Evolutionary conservation across 1,140 invertebrate genomes (phyloP).

Genomic region (Choristoneura fumiferana): DNA sequence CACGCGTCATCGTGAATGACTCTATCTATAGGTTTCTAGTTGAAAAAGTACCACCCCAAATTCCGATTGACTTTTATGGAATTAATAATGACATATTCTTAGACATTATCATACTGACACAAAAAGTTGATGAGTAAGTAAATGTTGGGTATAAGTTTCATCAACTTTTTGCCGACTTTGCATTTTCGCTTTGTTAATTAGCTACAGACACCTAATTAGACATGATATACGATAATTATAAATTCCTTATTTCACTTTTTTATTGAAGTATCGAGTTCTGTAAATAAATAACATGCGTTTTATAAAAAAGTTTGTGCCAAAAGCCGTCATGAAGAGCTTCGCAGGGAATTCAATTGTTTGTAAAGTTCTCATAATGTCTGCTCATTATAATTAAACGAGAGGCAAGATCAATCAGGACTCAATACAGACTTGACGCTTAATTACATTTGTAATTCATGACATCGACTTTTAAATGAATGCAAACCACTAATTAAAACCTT

Average conservation of each 20-base stretch:
- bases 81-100: constrained; percentile 2
- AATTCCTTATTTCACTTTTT: background rate
- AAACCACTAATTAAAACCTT: constrained; percentile 15
- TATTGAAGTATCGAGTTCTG: too few species aligned
- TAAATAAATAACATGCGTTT: too few species aligned
- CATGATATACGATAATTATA: constrained; percentile 6
- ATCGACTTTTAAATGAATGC: constrained; percentile 12
- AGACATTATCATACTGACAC: background rate
- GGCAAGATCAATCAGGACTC: background rate
- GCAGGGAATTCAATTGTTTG: constrained; percentile 12
- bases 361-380: background rate
- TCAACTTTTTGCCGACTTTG: background rate
- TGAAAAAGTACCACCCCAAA: too few species aligned
- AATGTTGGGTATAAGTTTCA: too few species aligned
- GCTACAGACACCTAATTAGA: constrained; percentile 13
- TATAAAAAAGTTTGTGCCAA: constrained; percentile 6
- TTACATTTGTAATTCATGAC: constrained; percentile 42
- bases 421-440: constrained; percentile 24
- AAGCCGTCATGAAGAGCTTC: background rate
- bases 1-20: too few species aligned
- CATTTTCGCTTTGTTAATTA: constrained; percentile 17
- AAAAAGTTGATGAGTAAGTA: background rate
- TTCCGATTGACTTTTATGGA: background rate
- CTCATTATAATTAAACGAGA: constrained; percentile 13
- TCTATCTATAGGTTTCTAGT: too few species aligned